Base-by-base conservation (phyloP, 2,113 vertebrate species). In the Myocastor coypus region DNA sequence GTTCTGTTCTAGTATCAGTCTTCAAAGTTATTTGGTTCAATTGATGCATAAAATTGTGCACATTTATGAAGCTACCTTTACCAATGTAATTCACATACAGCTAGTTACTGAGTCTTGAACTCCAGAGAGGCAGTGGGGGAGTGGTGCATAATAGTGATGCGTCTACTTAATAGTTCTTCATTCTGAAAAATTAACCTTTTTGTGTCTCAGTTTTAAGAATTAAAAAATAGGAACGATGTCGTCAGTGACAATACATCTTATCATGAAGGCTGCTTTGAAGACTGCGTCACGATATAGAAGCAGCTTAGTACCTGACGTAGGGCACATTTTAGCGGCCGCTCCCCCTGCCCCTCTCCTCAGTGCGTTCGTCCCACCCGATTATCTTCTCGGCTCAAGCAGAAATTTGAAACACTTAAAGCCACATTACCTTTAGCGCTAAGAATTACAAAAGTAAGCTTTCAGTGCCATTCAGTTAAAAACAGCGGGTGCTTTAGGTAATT, bases 401-500 rank as follows among this genome's bases (percentile, higher is more conserved):
- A 91, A 89, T 86, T 64, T 69, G 52, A 69, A 78, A 82, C 59
- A 82, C 19, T 89, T 86, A 85, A 88, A 83, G 88, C 1, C 37
- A 28, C 75, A 85, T 87, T 81, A 86, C 90, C 26, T 1, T 73
- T 42, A n/a, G 14, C 14, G 80, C 75, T 55, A 75, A 87, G 34
- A 77, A 37, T 61, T 61, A 68, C 80, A 24, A 80, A 83, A 95
- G 10, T 55, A 83, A 73, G n/a, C 12, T 69, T 87, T 26, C 7
- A 88, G 89, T 69, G 32, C 12, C 82, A 9, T 86, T 89, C 55
- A 59, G 12, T 19, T n/a, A 20, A 84, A 94, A 89, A 83, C 68
- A 2, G 24, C 71, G 46, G 32, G 30, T 87, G 71, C 84, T 37
- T 71, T 87, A 89, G 93, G 73, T 96, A n/a, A 40, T 85, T 96